Evolutionary conservation across 1,140 invertebrate species (phyloP), one percentile per base, ranked within the genome.

Genomic region (Platyscapa corneri): DNA sequence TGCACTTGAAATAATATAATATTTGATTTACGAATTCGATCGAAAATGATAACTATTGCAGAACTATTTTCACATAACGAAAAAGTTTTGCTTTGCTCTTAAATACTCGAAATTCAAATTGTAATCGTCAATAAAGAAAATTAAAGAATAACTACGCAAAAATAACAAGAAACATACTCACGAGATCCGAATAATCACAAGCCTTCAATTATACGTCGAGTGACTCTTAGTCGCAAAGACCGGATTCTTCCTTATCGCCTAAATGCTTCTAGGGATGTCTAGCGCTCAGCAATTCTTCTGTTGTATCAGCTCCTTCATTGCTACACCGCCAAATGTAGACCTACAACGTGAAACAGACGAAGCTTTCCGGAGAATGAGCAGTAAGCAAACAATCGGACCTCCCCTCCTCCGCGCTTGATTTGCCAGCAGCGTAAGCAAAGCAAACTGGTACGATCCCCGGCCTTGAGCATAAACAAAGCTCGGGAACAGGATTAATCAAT

Each of bases 401-500:
- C 39, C 34, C 42, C 27, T 64, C 20, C 6, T 27, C 0, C 30
- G 2, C 6, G 20, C 32, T 83, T 64, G 70, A 75, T 76, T 83
- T 46, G 34, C 0, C 34, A 14, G 34, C 14, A 74, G 67, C 70
- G 8, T n/a, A 32, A 67, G 60, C 37, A 39, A 67, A 67, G 37
- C 8, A 32, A 64, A 14, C 20, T 42, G 27, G 20, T 64, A 27
- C 27, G 60, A 67, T 67, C 39, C 18, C 10, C 7, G 27, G 42
- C 37, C 53, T 14, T 37, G 53, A 20, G 20, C 53, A 46, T 46
- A 79, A 72, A 79, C 76, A 84, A 72, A 84, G 76, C 76, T 42
- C n/a, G 42, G 46, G 53, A 70, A 70, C 75, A 27, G 74, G 42
- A 83, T 83, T 83, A 83, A 77, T 77, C 82, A 60, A 83, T 77